Evolutionary conservation across 2,888 invertebrate genomes (phyloP).

Genomic region (Hemicrepidius hirtus): DNA sequence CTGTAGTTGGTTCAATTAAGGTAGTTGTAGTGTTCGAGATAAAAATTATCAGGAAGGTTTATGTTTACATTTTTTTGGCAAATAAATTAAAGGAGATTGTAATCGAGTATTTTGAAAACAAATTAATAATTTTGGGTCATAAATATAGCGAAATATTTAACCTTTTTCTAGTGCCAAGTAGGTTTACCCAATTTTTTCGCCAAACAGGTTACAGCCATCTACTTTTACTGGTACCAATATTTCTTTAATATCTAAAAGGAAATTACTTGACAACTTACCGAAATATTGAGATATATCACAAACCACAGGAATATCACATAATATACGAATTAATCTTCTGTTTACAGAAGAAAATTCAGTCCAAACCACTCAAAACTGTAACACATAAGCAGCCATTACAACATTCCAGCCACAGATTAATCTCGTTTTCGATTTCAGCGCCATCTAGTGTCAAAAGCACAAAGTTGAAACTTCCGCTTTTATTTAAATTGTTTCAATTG

Average conservation of each 20-base stretch:
- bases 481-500: conserved; percentile 41
- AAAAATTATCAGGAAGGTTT: background rate
- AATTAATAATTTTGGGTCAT: conserved; percentile 3
- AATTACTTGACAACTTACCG: conserved; percentile 41
- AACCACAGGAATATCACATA: conserved; percentile 42
- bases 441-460: conserved; percentile 14
- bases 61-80: conserved; percentile 4
- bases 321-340: conserved; percentile 18
- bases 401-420: conserved; percentile 33
- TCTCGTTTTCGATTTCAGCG: conserved; percentile 8
- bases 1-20: too few species aligned
- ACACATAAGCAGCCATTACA: conserved; percentile 48
- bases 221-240: background rate
- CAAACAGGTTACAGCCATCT: conserved; percentile 46
- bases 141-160: conserved; percentile 35
- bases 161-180: conserved; percentile 48
- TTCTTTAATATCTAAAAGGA: background rate
- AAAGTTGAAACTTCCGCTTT: conserved; percentile 33
- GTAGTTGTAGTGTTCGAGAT: too few species aligned
- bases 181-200: conserved; percentile 44
- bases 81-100: background rate
- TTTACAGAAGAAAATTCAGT: conserved; percentile 17
- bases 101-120: background rate
- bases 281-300: conserved; percentile 18
- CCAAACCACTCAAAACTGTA: conserved; percentile 38